Base-by-base conservation (phyloP, 2,888 invertebrate genomes). In the Notocelia uddmanniana region DNA sequence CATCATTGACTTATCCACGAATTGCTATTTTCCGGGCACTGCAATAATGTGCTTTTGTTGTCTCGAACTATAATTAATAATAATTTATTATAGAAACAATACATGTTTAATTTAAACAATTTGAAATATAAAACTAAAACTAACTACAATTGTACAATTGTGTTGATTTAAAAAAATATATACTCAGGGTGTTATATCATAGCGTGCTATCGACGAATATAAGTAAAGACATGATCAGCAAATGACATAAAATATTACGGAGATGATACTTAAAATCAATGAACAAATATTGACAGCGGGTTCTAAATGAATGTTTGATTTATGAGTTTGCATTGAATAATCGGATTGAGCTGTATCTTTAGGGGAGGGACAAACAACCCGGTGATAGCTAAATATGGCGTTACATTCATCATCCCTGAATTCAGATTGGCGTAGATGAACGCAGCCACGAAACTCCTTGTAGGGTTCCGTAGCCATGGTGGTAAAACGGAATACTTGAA, bases 281-380 rank as follows among this genome's bases (percentile, higher is more conserved):
- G 52, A 64, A 54, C 52, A 63, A 50, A 63, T n/a, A 37, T 64
- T 64, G 64, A 64, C 64, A 54, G 52, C 50, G 48, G 50, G 11
- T 31, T 23, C 37, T 34, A 19, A 63, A 52, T 52, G 64, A 11
- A 64, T 37, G 37, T n/a, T 64, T 64, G 64, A 64, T 64, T 52
- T 52, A 64, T 64, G 64, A 52, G 64, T 64, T 64, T 54, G 37
- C 45, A 45, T 37, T 64, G 21, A 64, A 54, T 54, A 60, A 21
- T 15, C 52, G 37, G 64, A 52, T 64, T 19, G 52, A n/a, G 52
- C 54, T 54, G 64, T 54, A 54, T 37, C 52, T 64, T 64, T 64
- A 52, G 2, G 10, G 10, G n/a, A 26, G 31, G 23, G 15, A 23
- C 21, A 50, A 1, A 52, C 15, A 13, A 34, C 26, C 11, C 34